Evolutionary conservation across 2,888 invertebrate species (phyloP).

Genomic region (Ariolimax columbianus): DNA sequence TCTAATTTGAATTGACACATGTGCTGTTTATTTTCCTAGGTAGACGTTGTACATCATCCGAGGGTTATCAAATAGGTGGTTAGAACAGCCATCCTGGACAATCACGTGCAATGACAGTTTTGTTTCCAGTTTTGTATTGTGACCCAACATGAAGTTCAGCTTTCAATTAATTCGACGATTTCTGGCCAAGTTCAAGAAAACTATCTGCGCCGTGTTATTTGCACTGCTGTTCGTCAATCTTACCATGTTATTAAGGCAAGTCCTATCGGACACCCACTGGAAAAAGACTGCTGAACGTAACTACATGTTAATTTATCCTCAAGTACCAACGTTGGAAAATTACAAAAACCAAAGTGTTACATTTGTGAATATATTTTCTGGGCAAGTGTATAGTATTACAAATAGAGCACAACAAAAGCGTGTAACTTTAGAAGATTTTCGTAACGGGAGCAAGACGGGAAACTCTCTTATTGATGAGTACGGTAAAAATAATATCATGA

Average conservation of each 20-base stretch:
- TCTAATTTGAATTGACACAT: no score
- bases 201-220: background rate
- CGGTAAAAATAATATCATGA: background rate
- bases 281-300: no score
- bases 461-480: slow-evolving; percentile 53
- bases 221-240: background rate
- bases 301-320: no score
- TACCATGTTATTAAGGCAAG: background rate
- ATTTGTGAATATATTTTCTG: background rate
- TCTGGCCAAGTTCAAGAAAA: background rate
- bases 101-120: background rate
- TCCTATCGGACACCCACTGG: no score
- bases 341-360: background rate
- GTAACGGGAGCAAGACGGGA: slow-evolving; percentile 31
- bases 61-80: background rate
- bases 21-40: no score
- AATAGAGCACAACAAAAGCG: background rate
- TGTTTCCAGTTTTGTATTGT: background rate
- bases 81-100: background rate
- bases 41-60: background rate
- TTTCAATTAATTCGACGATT: background rate
- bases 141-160: background rate
- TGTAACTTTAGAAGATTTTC: slow-evolving; percentile 40
- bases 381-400: no score
- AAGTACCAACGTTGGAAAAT: no score